phyloP scores from a whole-genome alignment of 2,888 invertebrate species.

The Lycophotia porphyrea region DNA sequence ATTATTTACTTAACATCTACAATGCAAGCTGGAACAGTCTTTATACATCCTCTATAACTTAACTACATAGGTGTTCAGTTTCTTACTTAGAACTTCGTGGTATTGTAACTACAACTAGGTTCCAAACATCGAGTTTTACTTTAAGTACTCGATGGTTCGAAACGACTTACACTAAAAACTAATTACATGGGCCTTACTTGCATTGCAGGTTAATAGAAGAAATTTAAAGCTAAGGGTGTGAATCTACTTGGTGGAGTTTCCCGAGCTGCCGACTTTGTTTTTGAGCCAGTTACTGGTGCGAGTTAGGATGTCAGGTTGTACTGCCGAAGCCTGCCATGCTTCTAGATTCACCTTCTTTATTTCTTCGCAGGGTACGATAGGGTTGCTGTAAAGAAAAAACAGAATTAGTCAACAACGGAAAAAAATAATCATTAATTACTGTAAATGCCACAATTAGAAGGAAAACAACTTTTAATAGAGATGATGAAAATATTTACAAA shows the following conservation, averaged over 20 bases:
- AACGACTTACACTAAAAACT: conserved; percentile 45
- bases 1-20: conserved; percentile 55
- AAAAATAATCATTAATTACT: background rate
- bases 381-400: conserved; percentile 85
- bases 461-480: conserved; percentile 42
- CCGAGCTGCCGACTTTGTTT: conserved; percentile 79
- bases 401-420: background rate
- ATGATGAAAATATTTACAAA: conserved; percentile 28
- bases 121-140: conserved; percentile 35
- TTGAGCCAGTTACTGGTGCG: conserved; percentile 88
- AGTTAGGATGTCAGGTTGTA: conserved; percentile 84
- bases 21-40: conserved; percentile 64
- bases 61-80: conserved; percentile 31
- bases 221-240: conserved; percentile 38
- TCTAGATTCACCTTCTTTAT: conserved; percentile 86
- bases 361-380: conserved; percentile 87
- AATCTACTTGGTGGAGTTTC: conserved; percentile 79
- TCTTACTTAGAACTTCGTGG: conserved; percentile 37
- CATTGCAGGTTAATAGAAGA: conserved; percentile 47
- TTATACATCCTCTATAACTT: conserved; percentile 45
- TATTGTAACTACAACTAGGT: conserved; percentile 21
- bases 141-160: conserved; percentile 49
- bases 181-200: conserved; percentile 48
- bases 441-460: conserved; percentile 41
- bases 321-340: conserved; percentile 83